Evolutionary conservation across 2,888 invertebrate genomes (phyloP).

Genomic region (Ectobius pallidus): DNA sequence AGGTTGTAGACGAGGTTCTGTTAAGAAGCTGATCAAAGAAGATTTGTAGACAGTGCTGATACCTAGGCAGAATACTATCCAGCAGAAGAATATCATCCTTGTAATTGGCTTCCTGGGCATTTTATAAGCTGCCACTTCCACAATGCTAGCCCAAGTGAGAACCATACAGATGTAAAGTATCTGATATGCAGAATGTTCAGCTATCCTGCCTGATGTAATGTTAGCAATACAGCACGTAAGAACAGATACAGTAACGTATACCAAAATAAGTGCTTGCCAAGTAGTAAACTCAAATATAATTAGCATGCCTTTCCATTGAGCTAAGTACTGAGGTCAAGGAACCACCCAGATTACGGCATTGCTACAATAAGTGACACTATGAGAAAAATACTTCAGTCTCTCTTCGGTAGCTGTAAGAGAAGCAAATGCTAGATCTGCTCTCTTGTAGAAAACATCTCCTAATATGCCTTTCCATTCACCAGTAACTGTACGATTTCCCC

Average conservation of each 20-base stretch:
- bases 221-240: background rate
- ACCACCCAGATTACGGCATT: background rate
- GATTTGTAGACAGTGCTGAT: conserved; percentile 6
- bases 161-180: background rate
- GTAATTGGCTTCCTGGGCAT: background rate
- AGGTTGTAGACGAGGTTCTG: background rate
- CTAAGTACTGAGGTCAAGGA: background rate
- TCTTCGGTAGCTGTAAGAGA: background rate
- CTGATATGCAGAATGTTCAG: background rate
- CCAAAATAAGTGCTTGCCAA: background rate
- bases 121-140: background rate
- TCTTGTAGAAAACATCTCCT: background rate
- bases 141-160: background rate
- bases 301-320: background rate
- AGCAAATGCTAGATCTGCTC: background rate
- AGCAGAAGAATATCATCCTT: background rate
- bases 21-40: background rate
- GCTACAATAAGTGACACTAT: background rate
- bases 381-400: background rate
- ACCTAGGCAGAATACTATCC: background rate
- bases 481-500: background rate
- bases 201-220: background rate
- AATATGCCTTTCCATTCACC: background rate
- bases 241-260: background rate
- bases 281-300: background rate